A percentile compares a stretch with the other conserved stretches of the same genome.
phyloP scores from a whole-genome alignment of 2,797 vertebrate species.

The Scleropages formosus region DNA sequence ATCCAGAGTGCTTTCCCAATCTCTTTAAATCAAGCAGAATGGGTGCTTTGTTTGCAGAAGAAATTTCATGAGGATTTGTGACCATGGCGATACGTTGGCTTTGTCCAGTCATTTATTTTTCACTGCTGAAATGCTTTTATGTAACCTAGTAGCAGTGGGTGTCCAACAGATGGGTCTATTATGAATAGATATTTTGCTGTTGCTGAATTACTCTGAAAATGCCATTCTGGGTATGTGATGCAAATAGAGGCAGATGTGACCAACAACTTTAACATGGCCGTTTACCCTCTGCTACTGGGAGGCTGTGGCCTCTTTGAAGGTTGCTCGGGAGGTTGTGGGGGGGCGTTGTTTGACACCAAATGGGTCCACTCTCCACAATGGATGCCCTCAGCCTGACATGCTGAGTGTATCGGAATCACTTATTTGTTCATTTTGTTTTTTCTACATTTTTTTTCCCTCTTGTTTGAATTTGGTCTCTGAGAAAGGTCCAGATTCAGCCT shows the following conservation, averaged over 20 bases:
- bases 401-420: slow-evolving; percentile 36
- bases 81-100: slow-evolving; percentile 31
- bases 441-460: slow-evolving; percentile 33
- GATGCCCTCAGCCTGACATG: slow-evolving; percentile 40
- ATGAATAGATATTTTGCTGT: slow-evolving; percentile 43
- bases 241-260: slow-evolving; percentile 47
- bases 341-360: slow-evolving; percentile 36
- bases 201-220: slow-evolving; percentile 38
- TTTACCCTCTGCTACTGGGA: slow-evolving; percentile 42
- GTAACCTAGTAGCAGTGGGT: slow-evolving; percentile 33
- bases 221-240: slow-evolving; percentile 28
- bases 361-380: slow-evolving; percentile 36
- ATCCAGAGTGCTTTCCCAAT: slow-evolving; percentile 30
- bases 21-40: slow-evolving; percentile 36
- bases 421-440: slow-evolving; percentile 34
- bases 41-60: slow-evolving; percentile 27
- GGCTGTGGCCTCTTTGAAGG: slow-evolving; percentile 31
- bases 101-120: slow-evolving; percentile 36
- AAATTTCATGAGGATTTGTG: slow-evolving; percentile 34
- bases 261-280: slow-evolving; percentile 41
- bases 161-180: slow-evolving; percentile 49
- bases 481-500: slow-evolving; percentile 30
- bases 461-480: slow-evolving; percentile 30
- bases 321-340: slow-evolving; percentile 36
- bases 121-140: slow-evolving; percentile 38